phyloP scores from a whole-genome alignment of 2,113 vertebrate genomes.

The Neodontobutis hainanensis region DNA sequence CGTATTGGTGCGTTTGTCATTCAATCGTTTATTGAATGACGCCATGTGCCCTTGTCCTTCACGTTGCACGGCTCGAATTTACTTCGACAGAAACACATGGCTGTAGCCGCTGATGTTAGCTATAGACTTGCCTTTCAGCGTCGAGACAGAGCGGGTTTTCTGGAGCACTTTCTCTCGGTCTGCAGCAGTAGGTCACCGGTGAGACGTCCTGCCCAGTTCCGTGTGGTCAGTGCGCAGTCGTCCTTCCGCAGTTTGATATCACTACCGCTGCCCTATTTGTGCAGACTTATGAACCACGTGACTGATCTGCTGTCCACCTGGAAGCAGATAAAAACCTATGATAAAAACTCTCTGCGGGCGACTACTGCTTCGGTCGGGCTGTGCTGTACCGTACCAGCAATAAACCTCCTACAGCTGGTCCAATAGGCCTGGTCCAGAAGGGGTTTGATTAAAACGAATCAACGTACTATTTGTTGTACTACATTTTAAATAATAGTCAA shows the following conservation, averaged over 20 bases:
- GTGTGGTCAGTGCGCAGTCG: not conserved
- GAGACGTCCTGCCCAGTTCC: not conserved
- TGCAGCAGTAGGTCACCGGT: slow-evolving; percentile 5
- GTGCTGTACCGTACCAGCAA: not conserved
- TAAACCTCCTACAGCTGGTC: not conserved
- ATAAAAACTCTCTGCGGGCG: not conserved
- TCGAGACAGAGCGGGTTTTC: not conserved
- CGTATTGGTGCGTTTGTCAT: not conserved
- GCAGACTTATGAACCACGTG: slow-evolving; percentile 2
- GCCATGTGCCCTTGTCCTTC: slow-evolving; percentile 7
- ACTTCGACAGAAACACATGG: not conserved
- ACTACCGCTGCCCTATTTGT: slow-evolving; percentile 6
- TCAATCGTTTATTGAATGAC: not conserved
- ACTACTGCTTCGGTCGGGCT: not conserved
- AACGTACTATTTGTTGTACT: no score
- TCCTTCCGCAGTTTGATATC: slow-evolving; percentile 2
- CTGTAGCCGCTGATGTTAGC: not conserved
- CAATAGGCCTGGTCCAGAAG: no score
- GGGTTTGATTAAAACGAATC: no score
- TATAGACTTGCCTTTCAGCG: slow-evolving; percentile 6
- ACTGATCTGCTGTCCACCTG: not conserved
- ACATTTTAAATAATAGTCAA: no score
- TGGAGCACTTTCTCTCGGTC: not conserved
- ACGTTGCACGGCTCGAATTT: not conserved
- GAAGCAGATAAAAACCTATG: not conserved